Percentiles rank a stretch among this genome's conserved stretches.
Conservation (phyloP, 2,888 invertebrate genomes). For the Orthosia cruda region DNA sequence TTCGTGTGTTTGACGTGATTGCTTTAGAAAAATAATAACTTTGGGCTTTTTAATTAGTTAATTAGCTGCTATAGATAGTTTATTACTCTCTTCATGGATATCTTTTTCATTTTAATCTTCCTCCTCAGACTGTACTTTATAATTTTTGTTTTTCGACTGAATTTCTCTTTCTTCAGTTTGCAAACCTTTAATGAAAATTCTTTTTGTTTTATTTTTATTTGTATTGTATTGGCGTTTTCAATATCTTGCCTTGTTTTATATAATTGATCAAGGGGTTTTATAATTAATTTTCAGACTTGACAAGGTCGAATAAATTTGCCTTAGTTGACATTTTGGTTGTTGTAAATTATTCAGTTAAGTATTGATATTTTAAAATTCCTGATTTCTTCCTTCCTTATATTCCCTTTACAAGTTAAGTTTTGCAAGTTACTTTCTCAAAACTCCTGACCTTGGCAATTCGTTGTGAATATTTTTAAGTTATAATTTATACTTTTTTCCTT, state of each 20-base stretch:
- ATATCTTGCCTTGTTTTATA: background rate
- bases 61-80: constrained; percentile 34
- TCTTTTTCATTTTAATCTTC: constrained; percentile 23
- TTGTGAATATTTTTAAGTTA: background rate
- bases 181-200: background rate
- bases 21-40: constrained; percentile 50
- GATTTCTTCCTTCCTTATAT: constrained; percentile 16
- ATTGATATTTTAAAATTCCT: constrained; percentile 23
- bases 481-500: constrained; percentile 19
- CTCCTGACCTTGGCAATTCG: constrained; percentile 18
- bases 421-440: constrained; percentile 3
- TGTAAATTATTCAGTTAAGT: constrained; percentile 14
- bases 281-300: constrained; percentile 16
- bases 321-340: constrained; percentile 21
- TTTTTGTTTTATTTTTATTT: constrained; percentile 22
- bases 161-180: background rate
- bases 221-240: constrained; percentile 21
- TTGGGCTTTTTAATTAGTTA: constrained; percentile 29
- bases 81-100: background rate
- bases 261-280: constrained; percentile 18
- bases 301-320: constrained; percentile 21
- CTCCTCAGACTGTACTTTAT: constrained; percentile 3
- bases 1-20: constrained; percentile 57
- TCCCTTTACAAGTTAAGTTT: constrained; percentile 4
- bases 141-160: background rate